Percentiles rank a stretch among this genome's conserved stretches.
phyloP scores from a whole-genome alignment of 2,797 vertebrate genomes.

The Xenopus petersii region DNA sequence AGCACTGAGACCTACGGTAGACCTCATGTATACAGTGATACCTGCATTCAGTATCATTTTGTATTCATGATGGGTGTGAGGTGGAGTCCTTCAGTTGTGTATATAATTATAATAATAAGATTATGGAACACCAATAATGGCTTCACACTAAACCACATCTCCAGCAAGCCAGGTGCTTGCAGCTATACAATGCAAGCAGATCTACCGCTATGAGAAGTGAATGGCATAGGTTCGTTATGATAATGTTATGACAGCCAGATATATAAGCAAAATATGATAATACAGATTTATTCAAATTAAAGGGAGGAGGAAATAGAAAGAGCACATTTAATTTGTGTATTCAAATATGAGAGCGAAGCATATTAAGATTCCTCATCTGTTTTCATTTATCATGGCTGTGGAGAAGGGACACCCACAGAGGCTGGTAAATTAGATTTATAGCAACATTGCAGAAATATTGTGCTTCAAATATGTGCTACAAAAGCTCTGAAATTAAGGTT shows the following conservation, averaged over 20 bases:
- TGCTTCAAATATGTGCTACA: not conserved
- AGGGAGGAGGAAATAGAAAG: constrained; percentile 30
- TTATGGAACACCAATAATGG: no score
- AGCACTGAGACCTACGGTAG: no score
- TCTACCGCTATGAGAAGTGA: constrained; percentile 31
- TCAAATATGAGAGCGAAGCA: constrained; percentile 33
- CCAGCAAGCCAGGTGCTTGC: no score
- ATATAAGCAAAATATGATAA: constrained; percentile 40
- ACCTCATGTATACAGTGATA: no score
- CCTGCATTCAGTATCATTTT: no score
- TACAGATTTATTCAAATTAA: constrained; percentile 32
- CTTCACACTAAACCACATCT: no score
- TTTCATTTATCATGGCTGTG: constrained; percentile 35
- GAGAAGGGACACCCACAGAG: constrained; percentile 33
- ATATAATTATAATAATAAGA: no score
- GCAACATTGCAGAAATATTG: constrained; percentile 24
- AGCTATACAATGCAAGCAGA: no score
- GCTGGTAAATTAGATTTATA: constrained; percentile 36
- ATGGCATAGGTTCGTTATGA: constrained; percentile 37
- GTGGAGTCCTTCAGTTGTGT: no score
- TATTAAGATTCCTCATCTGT: constrained; percentile 31
- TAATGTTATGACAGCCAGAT: constrained; percentile 44
- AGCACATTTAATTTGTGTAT: constrained; percentile 41
- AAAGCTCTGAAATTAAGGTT: constrained; percentile 26
- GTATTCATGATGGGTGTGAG: no score